Evolutionary conservation across 2,113 vertebrate genomes (phyloP), one percentile per base, ranked within the genome.

Genomic region (Chamaetylas fuelleborni): DNA sequence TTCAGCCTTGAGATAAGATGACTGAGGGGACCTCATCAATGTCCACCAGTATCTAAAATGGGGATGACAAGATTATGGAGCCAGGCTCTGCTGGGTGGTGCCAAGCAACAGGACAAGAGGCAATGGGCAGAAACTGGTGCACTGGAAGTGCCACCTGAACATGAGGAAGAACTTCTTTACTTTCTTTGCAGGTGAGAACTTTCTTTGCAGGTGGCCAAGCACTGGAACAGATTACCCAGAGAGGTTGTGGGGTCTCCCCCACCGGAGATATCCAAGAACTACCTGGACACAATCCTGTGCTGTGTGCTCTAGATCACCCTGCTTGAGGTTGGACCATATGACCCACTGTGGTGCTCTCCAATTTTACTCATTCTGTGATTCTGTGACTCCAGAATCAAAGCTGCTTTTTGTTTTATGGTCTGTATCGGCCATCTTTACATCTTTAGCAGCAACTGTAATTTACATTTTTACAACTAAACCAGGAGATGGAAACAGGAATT

Each of bases 401-500:
- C 8, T 51, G 12, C 31, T 80, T 84, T 79, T 69, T 47, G 33
- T 76, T 33, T 70, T 51, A 79, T 36, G 20, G 69, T 61, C 33
- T 16, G 6, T 53, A 23, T 70, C 1, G 2, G 12, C 60, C 56
- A 42, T 67, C 53, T 80, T 82, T 58, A 62, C 7, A 54, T 31
- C 28, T 81, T 67, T 62, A 83, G 42, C 64, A 92, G 62, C 50
- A 90, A 86, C 19, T 54, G 42, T 24, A 71, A 66, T 84, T 67
- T 69, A 42, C 33, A 19, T 76, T 88, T 82, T n/a, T 72, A 53
- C 29, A 66, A 38, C 31, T 80, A 80, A 88, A 79, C 13, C 38
- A 51, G 50, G 31, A 56, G 29, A 14, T 8, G 4, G 23, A 72
- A 91, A 40, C 6, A n/a, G 38, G 25, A 72, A 25, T 67, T 12